These are phyloP conservation scores for Pagrus major DNA, from an alignment of 2,113 vertebrate species.

Conservation along the genomic window DNA sequence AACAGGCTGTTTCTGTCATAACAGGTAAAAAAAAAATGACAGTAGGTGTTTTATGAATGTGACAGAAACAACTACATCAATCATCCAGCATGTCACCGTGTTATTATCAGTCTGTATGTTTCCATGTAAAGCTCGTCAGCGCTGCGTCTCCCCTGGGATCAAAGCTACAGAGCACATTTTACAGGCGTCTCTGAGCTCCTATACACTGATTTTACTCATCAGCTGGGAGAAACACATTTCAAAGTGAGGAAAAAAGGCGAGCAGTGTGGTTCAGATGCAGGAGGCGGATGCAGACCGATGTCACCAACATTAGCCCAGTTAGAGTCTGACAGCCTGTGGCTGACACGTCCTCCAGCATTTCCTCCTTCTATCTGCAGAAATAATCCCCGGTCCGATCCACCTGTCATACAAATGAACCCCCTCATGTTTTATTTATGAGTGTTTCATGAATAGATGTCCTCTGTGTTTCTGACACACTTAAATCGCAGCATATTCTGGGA, in stretches of 20 bases:
- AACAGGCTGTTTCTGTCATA: neutral
- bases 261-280: neutral
- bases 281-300: constrained; percentile 33
- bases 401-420: constrained; percentile 66
- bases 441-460: constrained; percentile 71
- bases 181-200: constrained; percentile 22
- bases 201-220: constrained; percentile 19
- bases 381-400: constrained; percentile 70
- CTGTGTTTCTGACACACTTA: constrained; percentile 62
- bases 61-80: neutral
- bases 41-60: neutral
- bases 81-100: constrained; percentile 13
- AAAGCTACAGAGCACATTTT: constrained; percentile 29
- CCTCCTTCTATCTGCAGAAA: constrained; percentile 59
- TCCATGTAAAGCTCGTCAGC: neutral
- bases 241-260: neutral
- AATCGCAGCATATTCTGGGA: constrained; percentile 56
- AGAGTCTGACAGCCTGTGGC: constrained; percentile 37
- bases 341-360: constrained; percentile 43
- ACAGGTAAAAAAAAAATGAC: neutral
- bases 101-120: constrained; percentile 25
- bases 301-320: constrained; percentile 44
- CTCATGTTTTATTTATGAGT: constrained; percentile 78
- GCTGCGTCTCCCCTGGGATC: constrained; percentile 39
- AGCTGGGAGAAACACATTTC: constrained; percentile 10